These are phyloP conservation scores for Benthosema pterotum DNA, from an alignment of 2,797 vertebrate species.

Conservation along the genomic window DNA sequence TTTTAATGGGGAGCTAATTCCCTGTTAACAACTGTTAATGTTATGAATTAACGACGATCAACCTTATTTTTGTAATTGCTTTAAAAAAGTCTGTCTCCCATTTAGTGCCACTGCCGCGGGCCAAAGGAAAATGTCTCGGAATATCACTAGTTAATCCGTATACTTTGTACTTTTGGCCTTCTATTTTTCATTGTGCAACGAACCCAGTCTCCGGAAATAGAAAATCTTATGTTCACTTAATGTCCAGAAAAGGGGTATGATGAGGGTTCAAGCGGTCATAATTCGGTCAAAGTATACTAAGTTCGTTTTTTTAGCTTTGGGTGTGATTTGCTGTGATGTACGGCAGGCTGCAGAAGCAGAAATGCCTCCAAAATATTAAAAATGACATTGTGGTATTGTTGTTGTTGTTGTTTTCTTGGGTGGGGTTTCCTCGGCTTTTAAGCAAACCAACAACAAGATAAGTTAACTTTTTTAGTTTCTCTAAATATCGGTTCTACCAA, in stretches of 20 bases:
- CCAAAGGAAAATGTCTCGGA: no score
- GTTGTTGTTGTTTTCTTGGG: constrained; percentile 29
- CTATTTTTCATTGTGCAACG: neutral
- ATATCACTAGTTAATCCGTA: no score
- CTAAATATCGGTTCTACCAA: constrained; percentile 27
- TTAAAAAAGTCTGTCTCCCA: no score
- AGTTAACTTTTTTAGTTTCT: constrained; percentile 33
- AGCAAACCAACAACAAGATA: neutral
- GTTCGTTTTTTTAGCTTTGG: constrained; percentile 14
- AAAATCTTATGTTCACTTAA: neutral
- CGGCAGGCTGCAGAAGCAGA: neutral
- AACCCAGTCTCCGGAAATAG: neutral
- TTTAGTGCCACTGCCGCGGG: no score
- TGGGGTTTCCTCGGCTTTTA: constrained; percentile 25
- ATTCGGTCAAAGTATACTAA: no score
- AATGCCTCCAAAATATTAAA: neutral
- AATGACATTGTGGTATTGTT: constrained; percentile 17
- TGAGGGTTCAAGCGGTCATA: constrained; percentile 14
- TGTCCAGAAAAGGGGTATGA: constrained; percentile 24
- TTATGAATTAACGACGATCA: constrained; percentile 13
- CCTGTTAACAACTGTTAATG: constrained; percentile 31
- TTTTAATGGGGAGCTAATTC: constrained; percentile 32
- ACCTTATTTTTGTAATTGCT: neutral
- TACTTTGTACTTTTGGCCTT: neutral
- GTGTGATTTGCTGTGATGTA: neutral